phyloP scores from a whole-genome alignment of 2,797 vertebrate genomes.

The Rhinogobio ventralis region DNA sequence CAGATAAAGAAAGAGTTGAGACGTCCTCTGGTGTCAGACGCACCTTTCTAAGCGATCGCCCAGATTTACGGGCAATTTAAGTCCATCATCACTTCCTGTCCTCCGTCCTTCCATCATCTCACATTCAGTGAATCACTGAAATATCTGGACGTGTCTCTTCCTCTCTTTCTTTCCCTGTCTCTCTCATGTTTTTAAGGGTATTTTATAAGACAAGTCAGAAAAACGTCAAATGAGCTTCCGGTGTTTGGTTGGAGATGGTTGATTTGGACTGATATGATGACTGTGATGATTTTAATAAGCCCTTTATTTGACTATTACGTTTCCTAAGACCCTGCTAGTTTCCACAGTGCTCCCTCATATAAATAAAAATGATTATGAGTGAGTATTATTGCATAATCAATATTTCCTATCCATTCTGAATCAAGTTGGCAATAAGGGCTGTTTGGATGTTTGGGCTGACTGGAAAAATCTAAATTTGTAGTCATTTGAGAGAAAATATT shows the following conservation, averaged over 20 bases:
- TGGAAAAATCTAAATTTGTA: background rate
- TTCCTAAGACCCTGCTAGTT: background rate
- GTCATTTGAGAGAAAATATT: background rate
- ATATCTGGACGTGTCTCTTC: constrained; percentile 58
- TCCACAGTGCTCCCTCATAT: background rate
- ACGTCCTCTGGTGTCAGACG: constrained; percentile 76
- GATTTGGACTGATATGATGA: background rate
- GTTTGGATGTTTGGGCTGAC: background rate
- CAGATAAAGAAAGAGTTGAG: constrained; percentile 58
- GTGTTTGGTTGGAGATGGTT: background rate
- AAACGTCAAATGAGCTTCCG: background rate
- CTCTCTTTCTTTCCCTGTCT: constrained; percentile 25
- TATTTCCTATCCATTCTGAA: background rate
- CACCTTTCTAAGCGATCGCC: constrained; percentile 75
- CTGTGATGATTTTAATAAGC: background rate
- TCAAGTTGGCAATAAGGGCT: background rate
- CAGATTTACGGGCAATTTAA: constrained; percentile 78
- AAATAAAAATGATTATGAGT: background rate
- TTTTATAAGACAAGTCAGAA: constrained; percentile 12
- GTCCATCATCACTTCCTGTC: constrained; percentile 70
- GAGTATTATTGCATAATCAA: background rate
- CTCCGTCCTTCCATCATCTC: constrained; percentile 60
- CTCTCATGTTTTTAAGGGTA: constrained; percentile 8
- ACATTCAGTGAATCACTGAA: constrained; percentile 53
- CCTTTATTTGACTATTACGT: background rate